phyloP scores from a whole-genome alignment of 1,140 invertebrate genomes.

The Nasonia vitripennis region DNA sequence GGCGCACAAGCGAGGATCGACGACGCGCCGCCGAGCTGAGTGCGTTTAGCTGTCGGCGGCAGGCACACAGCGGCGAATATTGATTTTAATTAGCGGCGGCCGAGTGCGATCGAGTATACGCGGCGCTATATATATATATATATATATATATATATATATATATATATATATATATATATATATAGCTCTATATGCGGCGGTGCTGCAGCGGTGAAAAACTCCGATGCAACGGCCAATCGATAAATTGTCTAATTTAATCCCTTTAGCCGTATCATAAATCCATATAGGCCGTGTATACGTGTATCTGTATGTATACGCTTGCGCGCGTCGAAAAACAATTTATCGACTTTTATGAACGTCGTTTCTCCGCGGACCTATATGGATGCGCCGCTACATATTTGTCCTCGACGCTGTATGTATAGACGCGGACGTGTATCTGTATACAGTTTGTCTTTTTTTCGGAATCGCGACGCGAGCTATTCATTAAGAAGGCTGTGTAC shows the following conservation, averaged over 20 bases:
- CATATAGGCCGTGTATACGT: no score
- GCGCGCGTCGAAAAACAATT: neutral
- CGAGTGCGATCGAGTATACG: slow-evolving; percentile 20
- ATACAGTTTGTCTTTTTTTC: neutral
- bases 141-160: no score
- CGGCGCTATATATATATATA: neutral
- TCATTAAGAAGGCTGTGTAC: neutral
- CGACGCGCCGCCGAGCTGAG: neutral
- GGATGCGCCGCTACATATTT: neutral
- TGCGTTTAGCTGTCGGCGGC: slow-evolving; percentile 8
- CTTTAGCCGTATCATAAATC: neutral
- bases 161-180: neutral
- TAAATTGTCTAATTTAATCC: slow-evolving; percentile 19
- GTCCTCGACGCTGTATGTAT: neutral
- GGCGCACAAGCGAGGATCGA: neutral
- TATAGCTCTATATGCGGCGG: neutral
- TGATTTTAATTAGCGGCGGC: slow-evolving; percentile 37
- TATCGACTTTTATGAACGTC: neutral
- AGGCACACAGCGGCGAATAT: slow-evolving; percentile 5
- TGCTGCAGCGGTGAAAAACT: neutral
- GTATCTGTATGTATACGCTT: no score
- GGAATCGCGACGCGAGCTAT: neutral
- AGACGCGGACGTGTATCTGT: neutral
- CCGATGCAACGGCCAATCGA: neutral
- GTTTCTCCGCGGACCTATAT: neutral